These are phyloP conservation scores for Mustelus asterias DNA, from an alignment of 2,113 vertebrate species.

Conservation along the genomic window DNA sequence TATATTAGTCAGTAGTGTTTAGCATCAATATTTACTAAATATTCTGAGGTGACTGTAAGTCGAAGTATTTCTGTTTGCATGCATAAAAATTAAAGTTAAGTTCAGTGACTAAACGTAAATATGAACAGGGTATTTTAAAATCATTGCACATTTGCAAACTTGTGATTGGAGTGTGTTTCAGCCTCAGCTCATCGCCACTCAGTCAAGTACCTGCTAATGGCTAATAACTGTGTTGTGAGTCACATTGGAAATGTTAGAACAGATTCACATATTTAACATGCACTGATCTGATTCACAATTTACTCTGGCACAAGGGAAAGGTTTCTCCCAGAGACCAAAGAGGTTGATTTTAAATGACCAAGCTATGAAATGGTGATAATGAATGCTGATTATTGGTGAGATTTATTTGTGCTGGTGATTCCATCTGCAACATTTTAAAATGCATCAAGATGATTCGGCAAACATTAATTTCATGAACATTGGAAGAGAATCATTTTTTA, in stretches of 20 bases:
- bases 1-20: too few relatives aligned
- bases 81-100: not conserved
- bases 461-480: not conserved
- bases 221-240: not conserved
- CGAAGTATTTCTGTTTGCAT: not conserved
- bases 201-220: not conserved
- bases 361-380: not conserved
- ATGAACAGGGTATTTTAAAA: not conserved
- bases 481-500: not conserved
- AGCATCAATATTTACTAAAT: not conserved
- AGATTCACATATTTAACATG: not conserved
- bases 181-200: too few relatives aligned
- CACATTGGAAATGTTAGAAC: not conserved
- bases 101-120: not conserved
- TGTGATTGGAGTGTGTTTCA: too few relatives aligned
- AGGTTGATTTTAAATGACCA: conserved; percentile 1
- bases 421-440: not conserved
- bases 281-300: not conserved
- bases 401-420: not conserved
- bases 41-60: not conserved
- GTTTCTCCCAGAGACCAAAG: not conserved
- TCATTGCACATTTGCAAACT: not conserved
- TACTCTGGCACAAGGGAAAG: not conserved
- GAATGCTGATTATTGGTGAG: not conserved
- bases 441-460: not conserved